These are phyloP conservation scores for Pempheris klunzingeri DNA, from an alignment of 2,797 vertebrate genomes.

Conservation along the genomic window DNA sequence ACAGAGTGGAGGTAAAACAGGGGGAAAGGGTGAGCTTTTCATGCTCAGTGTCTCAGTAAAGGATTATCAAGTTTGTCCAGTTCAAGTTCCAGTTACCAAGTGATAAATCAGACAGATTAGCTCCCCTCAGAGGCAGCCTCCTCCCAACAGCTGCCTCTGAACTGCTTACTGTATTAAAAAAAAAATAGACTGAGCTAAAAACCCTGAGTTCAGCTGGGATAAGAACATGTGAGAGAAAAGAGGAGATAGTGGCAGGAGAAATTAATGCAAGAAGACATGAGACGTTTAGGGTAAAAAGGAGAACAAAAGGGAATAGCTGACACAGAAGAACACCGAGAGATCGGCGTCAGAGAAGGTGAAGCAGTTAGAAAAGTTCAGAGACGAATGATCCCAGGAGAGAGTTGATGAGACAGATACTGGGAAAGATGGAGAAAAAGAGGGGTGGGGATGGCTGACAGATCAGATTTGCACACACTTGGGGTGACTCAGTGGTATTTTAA, in stretches of 20 bases:
- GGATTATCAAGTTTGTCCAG: constrained; percentile 29
- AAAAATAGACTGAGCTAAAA: constrained; percentile 11
- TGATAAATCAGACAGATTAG: constrained; percentile 60
- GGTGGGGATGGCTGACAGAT: constrained; percentile 39
- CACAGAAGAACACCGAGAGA: constrained; percentile 23
- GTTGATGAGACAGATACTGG: constrained; percentile 55
- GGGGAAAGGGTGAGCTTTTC: neutral
- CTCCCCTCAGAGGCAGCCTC: constrained; percentile 25
- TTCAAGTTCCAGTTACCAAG: constrained; percentile 42
- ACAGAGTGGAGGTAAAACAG: constrained; percentile 1
- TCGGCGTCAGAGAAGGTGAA: constrained; percentile 35
- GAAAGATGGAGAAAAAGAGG: constrained; percentile 26
- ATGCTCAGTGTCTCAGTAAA: constrained; percentile 2
- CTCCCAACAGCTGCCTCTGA: constrained; percentile 57
- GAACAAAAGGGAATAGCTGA: constrained; percentile 22
- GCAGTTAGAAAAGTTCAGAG: constrained; percentile 28
- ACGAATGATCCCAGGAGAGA: constrained; percentile 50
- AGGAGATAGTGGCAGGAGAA: neutral
- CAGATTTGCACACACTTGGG: constrained; percentile 49
- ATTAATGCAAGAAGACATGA: constrained; percentile 19
- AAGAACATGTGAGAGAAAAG: constrained; percentile 12
- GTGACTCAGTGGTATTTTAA: constrained; percentile 65
- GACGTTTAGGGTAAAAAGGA: neutral
- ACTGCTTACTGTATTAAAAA: constrained; percentile 14
- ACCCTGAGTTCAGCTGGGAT: constrained; percentile 5